Conservation (phyloP, 2,797 vertebrate genomes). For the Lophius americanus region DNA sequence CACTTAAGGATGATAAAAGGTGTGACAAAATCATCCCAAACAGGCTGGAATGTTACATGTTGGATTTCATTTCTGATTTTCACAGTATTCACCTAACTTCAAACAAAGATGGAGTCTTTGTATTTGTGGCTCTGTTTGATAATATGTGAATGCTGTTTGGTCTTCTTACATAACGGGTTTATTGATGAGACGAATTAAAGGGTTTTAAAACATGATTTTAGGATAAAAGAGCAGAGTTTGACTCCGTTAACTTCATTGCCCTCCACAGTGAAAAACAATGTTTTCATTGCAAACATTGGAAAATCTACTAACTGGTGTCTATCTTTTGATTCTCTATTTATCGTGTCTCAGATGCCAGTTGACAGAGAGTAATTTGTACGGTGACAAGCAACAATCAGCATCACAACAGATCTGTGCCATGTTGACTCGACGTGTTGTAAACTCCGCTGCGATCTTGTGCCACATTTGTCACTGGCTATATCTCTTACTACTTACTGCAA, state of each 20-base stretch:
- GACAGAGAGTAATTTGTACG: conserved; percentile 60
- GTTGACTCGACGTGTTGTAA: conserved; percentile 61
- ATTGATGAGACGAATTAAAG: conserved; percentile 3
- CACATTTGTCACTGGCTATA: conserved; percentile 58
- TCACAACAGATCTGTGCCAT: conserved; percentile 44
- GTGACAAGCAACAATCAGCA: conserved; percentile 50
- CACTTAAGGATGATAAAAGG: conserved; percentile 33
- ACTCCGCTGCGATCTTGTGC: conserved; percentile 39
- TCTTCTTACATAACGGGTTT: conserved; percentile 14
- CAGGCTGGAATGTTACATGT: conserved; percentile 12
- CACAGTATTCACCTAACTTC: conserved; percentile 21
- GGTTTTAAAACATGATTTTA: conserved; percentile 2
- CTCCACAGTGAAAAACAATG: conserved; percentile 13
- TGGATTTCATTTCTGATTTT: conserved; percentile 41
- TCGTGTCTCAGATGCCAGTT: conserved; percentile 35
- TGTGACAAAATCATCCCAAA: conserved; percentile 27
- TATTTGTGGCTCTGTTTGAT: conserved; percentile 30
- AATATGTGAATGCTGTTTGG: conserved; percentile 33
- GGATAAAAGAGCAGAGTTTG: conserved; percentile 17
- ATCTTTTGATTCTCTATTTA: conserved; percentile 30
- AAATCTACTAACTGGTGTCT: conserved; percentile 20
- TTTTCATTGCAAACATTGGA: no score
- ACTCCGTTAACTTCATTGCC: conserved; percentile 11
- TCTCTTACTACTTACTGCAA: no score
- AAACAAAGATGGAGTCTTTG: conserved; percentile 14